Evolutionary conservation across 2,797 vertebrate species (phyloP).

Genomic region (Carapus acus): DNA sequence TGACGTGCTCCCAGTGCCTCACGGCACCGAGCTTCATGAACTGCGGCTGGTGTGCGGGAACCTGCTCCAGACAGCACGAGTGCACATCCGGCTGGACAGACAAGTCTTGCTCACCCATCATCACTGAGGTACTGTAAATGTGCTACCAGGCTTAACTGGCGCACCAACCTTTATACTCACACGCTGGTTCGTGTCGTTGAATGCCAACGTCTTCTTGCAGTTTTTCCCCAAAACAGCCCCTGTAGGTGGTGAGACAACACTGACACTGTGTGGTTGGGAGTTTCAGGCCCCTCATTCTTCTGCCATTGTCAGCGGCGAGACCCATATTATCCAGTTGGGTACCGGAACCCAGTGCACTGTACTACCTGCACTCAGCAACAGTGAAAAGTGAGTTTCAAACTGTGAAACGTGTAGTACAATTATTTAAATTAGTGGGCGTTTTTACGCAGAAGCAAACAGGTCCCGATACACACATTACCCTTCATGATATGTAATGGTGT

Average conservation of each 20-base stretch:
- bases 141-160: slow-evolving; percentile 2
- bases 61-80: slow-evolving; percentile 69
- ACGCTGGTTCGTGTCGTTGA: not conserved
- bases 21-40: slow-evolving; percentile 82
- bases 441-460: too few species aligned
- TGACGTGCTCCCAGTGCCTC: slow-evolving; percentile 81
- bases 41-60: slow-evolving; percentile 85
- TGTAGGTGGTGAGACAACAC: slow-evolving; percentile 67
- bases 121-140: slow-evolving; percentile 74
- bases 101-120: slow-evolving; percentile 77
- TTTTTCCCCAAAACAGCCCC: slow-evolving; percentile 81
- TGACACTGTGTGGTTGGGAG: slow-evolving; percentile 82
- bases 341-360: slow-evolving; percentile 62
- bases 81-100: slow-evolving; percentile 76
- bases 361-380: slow-evolving; percentile 59
- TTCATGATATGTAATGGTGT: not conserved
- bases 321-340: slow-evolving; percentile 70
- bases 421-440: too few species aligned
- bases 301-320: slow-evolving; percentile 21
- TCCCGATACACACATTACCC: not conserved
- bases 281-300: slow-evolving; percentile 63
- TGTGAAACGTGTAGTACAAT: not conserved
- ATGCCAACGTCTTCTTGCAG: slow-evolving; percentile 59
- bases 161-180: too few species aligned
- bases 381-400: slow-evolving; percentile 60